These are phyloP conservation scores for Phlogophora meticulosa DNA, from an alignment of 2,888 invertebrate species.

Conservation along the genomic window DNA sequence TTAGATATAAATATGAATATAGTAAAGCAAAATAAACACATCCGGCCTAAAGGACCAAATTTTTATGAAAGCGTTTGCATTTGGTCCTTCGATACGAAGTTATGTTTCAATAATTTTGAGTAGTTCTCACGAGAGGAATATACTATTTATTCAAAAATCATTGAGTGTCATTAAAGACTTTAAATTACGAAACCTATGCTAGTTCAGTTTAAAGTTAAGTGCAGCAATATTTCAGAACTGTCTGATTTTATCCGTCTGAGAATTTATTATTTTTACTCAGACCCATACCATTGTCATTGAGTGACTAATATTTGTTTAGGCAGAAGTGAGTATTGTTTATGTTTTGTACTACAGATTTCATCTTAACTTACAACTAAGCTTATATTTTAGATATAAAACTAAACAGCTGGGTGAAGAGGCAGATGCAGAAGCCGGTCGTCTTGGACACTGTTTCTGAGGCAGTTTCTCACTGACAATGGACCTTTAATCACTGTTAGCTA, in stretches of 20 bases:
- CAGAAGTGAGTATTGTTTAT: neutral
- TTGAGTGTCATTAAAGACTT: neutral
- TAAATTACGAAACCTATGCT: neutral
- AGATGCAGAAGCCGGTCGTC: too few species aligned
- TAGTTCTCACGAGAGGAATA: neutral
- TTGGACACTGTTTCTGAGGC: too few species aligned
- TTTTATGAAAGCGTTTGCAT: neutral
- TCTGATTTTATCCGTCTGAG: slow-evolving; percentile 7
- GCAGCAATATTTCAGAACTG: slow-evolving; percentile 9
- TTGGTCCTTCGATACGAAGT: neutral
- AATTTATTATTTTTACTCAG: slow-evolving; percentile 1
- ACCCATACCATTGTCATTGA: neutral
- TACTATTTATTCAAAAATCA: neutral
- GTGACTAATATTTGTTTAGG: neutral
- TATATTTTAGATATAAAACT: too few species aligned
- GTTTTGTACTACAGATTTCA: neutral
- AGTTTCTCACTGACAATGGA: too few species aligned
- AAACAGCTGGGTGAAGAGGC: too few species aligned
- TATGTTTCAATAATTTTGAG: neutral
- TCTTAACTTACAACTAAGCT: neutral
- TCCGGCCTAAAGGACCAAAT: slow-evolving; percentile 15
- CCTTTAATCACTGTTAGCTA: too few species aligned
- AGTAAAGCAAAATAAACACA: neutral
- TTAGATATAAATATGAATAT: too few species aligned
- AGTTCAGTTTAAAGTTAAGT: slow-evolving; percentile 21